phyloP scores from a whole-genome alignment of 35 echinoderm and acorn worm species.

The Hemicentrotus pulcherrimus region DNA sequence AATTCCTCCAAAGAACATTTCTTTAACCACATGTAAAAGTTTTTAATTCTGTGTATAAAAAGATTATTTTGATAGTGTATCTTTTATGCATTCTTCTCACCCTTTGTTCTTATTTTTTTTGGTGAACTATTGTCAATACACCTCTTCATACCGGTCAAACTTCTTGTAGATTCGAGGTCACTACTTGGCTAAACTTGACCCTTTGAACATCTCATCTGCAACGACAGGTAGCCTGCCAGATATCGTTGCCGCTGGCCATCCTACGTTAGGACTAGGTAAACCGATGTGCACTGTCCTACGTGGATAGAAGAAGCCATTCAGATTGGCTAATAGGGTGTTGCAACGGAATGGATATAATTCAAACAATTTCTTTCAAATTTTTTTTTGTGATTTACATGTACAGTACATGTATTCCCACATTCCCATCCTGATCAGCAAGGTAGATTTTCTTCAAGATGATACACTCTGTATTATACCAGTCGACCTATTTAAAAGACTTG shows the following conservation, averaged over 20 bases:
- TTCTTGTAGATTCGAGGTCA: slow-evolving; percentile 67
- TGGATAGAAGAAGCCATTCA: neutral
- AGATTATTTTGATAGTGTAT: neutral
- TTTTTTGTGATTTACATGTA: too few species aligned
- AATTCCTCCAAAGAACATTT: too few species aligned
- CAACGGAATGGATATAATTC: neutral
- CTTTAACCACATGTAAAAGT: too few species aligned
- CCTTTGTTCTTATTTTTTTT: neutral
- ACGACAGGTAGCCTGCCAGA: slow-evolving; percentile 57
- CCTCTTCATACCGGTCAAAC: neutral
- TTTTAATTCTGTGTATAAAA: too few species aligned
- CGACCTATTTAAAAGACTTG: too few species aligned
- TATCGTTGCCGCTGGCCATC: slow-evolving; percentile 50
- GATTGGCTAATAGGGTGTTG: neutral
- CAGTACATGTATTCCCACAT: too few species aligned
- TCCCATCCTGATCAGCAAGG: too few species aligned
- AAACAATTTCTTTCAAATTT: neutral
- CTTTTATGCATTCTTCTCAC: neutral
- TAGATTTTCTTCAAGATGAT: too few species aligned
- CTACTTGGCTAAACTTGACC: slow-evolving; percentile 67
- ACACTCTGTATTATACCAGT: too few species aligned
- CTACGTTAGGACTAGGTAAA: slow-evolving; percentile 64
- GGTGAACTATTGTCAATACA: neutral
- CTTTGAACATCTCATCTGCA: slow-evolving; percentile 53
- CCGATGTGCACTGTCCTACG: neutral